Conservation (phyloP, 2,888 invertebrate genomes). For the Mylabris sibirica region DNA sequence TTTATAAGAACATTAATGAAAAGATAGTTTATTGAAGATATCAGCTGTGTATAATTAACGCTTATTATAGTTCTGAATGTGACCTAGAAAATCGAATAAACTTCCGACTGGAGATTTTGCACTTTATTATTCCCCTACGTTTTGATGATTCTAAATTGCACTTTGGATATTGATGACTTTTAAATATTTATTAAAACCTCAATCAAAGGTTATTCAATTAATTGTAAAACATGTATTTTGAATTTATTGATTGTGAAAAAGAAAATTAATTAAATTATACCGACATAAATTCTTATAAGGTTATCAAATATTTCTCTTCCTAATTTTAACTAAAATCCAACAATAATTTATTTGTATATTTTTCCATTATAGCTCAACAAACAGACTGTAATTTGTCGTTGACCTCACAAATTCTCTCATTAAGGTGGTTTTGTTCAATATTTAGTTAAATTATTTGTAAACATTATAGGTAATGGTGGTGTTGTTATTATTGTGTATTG, state of each 20-base stretch:
- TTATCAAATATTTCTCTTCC: too few species aligned
- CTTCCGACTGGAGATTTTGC: not conserved
- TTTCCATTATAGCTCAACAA: not conserved
- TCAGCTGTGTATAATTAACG: too few species aligned
- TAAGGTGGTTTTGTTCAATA: not conserved
- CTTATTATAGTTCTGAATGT: too few species aligned
- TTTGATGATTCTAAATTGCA: not conserved
- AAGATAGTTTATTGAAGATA: too few species aligned
- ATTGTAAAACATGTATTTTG: not conserved
- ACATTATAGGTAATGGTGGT: not conserved
- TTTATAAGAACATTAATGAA: too few species aligned
- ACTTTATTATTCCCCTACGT: not conserved
- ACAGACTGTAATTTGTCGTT: not conserved
- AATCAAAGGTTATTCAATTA: not conserved
- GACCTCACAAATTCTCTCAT: not conserved
- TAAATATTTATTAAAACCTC: not conserved
- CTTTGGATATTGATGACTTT: conserved; percentile 4
- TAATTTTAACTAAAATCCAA: too few species aligned
- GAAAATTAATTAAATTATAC: too few species aligned
- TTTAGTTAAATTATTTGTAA: not conserved
- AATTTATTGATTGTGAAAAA: too few species aligned
- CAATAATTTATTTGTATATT: not conserved
- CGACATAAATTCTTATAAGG: too few species aligned
- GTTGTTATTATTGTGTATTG: not conserved
- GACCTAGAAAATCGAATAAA: not conserved